A percentile compares a stretch with the other conserved stretches of the same genome.
These are phyloP conservation scores for Ramphastos sulfuratus DNA, from an alignment of 2,113 vertebrate species.

Conservation along the genomic window DNA sequence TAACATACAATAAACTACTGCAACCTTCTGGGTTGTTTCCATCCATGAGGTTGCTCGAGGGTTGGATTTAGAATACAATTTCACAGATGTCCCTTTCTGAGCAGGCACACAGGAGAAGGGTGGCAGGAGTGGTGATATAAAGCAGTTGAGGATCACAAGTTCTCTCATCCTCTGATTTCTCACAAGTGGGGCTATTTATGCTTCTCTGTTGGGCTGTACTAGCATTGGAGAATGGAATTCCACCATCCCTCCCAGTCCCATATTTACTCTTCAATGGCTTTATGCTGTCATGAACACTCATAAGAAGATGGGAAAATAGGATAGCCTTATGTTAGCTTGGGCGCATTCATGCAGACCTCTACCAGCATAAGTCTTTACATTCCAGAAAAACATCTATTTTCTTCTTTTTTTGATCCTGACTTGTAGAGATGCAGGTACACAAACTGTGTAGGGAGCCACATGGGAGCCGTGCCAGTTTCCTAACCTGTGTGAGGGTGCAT, in stretches of 20 bases:
- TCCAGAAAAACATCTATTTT: neutral
- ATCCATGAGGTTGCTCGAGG: neutral
- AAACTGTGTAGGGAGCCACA: rapidly evolving
- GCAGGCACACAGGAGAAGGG: neutral
- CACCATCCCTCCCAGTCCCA: neutral
- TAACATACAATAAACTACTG: neutral
- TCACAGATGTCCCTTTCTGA: neutral
- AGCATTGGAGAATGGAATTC: neutral
- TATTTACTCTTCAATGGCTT: neutral
- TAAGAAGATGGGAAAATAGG: neutral
- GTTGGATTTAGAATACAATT: neutral
- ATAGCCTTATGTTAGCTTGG: neutral
- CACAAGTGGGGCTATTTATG: neutral
- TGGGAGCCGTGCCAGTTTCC: neutral
- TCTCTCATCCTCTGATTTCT: neutral
- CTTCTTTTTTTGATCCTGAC: neutral
- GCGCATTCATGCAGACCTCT: neutral
- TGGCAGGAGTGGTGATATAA: neutral
- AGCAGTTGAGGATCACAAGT: neutral
- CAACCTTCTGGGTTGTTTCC: neutral
- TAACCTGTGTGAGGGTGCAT: neutral
- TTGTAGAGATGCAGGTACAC: neutral
- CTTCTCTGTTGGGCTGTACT: rapidly evolving
- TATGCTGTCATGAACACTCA: rapidly evolving
- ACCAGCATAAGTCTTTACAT: neutral